Evolutionary conservation across 2,797 vertebrate genomes (phyloP).

Genomic region (Helostoma temminkii): DNA sequence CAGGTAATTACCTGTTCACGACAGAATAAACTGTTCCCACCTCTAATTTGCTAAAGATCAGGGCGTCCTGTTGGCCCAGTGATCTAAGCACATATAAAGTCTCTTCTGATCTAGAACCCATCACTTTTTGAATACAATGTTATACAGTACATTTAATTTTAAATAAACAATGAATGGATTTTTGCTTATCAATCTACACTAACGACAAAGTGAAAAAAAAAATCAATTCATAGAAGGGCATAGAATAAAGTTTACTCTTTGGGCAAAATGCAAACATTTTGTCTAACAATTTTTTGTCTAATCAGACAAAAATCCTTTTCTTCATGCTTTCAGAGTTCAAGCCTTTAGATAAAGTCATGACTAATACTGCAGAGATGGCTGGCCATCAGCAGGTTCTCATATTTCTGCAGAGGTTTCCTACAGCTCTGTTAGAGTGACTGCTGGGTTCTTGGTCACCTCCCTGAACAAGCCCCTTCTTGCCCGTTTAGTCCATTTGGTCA

Average conservation of each 20-base stretch:
- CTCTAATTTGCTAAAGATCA: conserved; percentile 58
- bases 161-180: neutral
- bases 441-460: too few relatives aligned
- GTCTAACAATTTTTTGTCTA: too few relatives aligned
- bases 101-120: neutral
- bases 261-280: neutral
- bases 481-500: too few relatives aligned
- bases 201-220: neutral
- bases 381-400: neutral
- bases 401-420: neutral
- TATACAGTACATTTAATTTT: neutral
- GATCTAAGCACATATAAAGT: conserved; percentile 13
- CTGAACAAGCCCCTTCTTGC: too few relatives aligned
- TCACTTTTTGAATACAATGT: neutral
- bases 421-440: neutral
- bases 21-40: conserved; percentile 51
- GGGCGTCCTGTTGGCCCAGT: conserved; percentile 17
- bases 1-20: conserved; percentile 52
- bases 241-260: too few relatives aligned
- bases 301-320: too few relatives aligned
- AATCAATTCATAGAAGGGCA: too few relatives aligned
- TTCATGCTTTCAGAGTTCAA: too few relatives aligned
- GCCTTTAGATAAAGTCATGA: too few relatives aligned
- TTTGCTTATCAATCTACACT: neutral
- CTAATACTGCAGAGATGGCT: neutral